Percentiles rank a stretch among this genome's conserved stretches.
Evolutionary conservation across 1,140 invertebrate species (phyloP).

Genomic region (Ditylenchus dipsaci): DNA sequence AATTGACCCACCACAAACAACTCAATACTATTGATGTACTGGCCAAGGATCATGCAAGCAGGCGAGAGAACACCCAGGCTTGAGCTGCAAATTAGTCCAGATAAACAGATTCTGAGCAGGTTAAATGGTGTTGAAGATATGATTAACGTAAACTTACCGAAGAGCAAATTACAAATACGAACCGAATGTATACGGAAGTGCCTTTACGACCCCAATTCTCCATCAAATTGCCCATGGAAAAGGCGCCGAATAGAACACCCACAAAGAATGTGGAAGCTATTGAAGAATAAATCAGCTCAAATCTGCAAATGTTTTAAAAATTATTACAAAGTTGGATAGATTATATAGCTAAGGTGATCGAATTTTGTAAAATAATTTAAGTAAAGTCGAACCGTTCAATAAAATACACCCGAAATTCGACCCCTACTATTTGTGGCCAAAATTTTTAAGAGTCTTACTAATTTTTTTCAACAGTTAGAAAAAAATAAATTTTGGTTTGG

Average conservation of each 20-base stretch:
- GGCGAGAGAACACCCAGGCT: slow-evolving; percentile 29
- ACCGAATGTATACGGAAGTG: slow-evolving; percentile 41
- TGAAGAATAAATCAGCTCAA: slow-evolving; percentile 42
- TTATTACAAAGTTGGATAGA: neutral
- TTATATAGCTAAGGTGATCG: too few relatives aligned
- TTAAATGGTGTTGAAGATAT: too few relatives aligned
- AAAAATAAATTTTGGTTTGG: too few relatives aligned
- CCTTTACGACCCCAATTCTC: slow-evolving; percentile 38
- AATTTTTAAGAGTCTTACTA: too few relatives aligned
- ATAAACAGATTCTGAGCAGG: too few relatives aligned
- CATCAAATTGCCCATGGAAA: slow-evolving; percentile 42
- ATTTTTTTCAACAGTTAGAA: too few relatives aligned
- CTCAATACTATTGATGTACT: slow-evolving; percentile 32
- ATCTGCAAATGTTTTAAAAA: slow-evolving; percentile 24
- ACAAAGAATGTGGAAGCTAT: slow-evolving; percentile 35
- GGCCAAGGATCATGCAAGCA: slow-evolving; percentile 30
- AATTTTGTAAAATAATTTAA: too few relatives aligned
- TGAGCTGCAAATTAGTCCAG: slow-evolving; percentile 19
- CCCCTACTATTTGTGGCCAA: too few relatives aligned
- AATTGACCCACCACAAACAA: slow-evolving; percentile 44
- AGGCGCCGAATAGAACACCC: slow-evolving; percentile 40
- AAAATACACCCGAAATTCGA: too few relatives aligned
- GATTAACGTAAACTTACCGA: neutral
- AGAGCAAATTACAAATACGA: neutral
- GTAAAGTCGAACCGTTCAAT: too few relatives aligned